Percentiles rank a stretch among this genome's conserved stretches.
These are phyloP conservation scores for Toxonevra muliebris DNA, from an alignment of 2,888 invertebrate genomes.

Conservation along the genomic window DNA sequence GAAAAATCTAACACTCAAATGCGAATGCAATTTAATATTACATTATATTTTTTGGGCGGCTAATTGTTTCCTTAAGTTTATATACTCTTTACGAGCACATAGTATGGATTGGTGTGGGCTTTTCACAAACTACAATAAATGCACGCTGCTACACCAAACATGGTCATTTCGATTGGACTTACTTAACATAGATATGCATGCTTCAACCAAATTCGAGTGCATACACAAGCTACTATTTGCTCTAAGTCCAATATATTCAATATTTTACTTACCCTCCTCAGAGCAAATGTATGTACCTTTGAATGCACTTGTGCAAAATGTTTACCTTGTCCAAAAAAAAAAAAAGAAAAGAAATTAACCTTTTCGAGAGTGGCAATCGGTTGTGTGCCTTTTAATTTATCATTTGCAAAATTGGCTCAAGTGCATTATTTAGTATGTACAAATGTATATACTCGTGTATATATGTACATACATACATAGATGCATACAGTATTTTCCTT, in stretches of 20 bases:
- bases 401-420: constrained; percentile 37
- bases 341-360: constrained; percentile 27
- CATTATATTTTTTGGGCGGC: neutral
- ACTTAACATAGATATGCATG: constrained; percentile 31
- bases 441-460: no score
- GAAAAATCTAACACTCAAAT: neutral
- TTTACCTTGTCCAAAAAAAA: neutral
- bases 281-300: neutral
- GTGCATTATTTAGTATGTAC: constrained; percentile 29
- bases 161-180: neutral
- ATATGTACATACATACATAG: no score
- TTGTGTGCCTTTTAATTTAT: constrained; percentile 35
- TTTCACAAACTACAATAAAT: no score
- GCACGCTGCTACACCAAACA: neutral
- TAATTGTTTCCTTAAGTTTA: constrained; percentile 29
- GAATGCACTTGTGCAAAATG: neutral
- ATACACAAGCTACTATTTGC: no score
- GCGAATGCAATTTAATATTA: neutral
- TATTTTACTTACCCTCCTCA: no score
- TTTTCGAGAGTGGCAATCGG: constrained; percentile 32
- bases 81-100: neutral
- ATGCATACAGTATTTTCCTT: neutral
- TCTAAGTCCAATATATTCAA: no score
- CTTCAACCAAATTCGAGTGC: neutral
- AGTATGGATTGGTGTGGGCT: no score